Conservation (phyloP, 1,140 invertebrate genomes). For the Trachymyrmex septentrionalis region DNA sequence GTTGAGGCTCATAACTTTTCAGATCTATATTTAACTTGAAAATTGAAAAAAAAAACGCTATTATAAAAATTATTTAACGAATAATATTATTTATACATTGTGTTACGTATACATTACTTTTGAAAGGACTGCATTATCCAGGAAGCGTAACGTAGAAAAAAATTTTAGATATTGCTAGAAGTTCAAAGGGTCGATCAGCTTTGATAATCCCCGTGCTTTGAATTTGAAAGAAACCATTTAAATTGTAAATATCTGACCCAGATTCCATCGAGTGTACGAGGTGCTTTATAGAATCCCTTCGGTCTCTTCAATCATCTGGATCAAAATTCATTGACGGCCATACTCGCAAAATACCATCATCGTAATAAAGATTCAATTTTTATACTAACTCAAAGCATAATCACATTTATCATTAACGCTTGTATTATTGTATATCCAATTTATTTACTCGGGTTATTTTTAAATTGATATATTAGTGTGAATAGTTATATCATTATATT, state of each 20-base stretch:
- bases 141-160: slow-evolving; percentile 8
- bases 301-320: slow-evolving; percentile 34
- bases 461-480: background rate
- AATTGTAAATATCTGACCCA: slow-evolving; percentile 63
- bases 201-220: slow-evolving; percentile 47
- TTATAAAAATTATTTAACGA: background rate
- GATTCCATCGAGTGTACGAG: slow-evolving; percentile 27
- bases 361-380: slow-evolving; percentile 23
- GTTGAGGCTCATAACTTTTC: too few species aligned
- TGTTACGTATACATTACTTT: slow-evolving; percentile 17
- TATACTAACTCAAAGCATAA: background rate
- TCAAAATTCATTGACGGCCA: slow-evolving; percentile 43
- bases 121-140: slow-evolving; percentile 21
- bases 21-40: background rate
- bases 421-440: background rate
- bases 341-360: background rate
- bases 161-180: slow-evolving; percentile 49
- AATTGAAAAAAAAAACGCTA: background rate
- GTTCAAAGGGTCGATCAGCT: slow-evolving; percentile 52
- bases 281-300: slow-evolving; percentile 19
- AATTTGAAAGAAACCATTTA: slow-evolving; percentile 59
- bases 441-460: background rate
- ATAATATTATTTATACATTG: background rate
- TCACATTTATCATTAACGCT: background rate
- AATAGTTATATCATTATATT: background rate